Percentiles rank a stretch among this genome's conserved stretches.
Evolutionary conservation across 1,140 invertebrate genomes (phyloP).

Genomic region (Pogonus chalceus): DNA sequence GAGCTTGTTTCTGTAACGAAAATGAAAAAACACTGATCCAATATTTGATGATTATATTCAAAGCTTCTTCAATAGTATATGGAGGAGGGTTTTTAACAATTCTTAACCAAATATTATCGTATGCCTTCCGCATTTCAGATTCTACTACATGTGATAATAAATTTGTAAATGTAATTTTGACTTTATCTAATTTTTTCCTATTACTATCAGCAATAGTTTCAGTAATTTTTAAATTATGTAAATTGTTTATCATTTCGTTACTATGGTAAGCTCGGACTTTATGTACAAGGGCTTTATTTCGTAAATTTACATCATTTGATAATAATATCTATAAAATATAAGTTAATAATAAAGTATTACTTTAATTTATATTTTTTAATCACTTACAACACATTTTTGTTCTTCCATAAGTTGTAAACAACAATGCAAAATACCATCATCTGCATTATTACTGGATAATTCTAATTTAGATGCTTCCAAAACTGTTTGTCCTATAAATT

Average conservation of each 20-base stretch:
- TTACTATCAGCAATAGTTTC: background rate
- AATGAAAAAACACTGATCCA: constrained; percentile 2
- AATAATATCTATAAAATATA: background rate
- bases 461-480: background rate
- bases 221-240: background rate
- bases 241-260: background rate
- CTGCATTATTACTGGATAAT: background rate
- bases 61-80: background rate
- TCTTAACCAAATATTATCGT: background rate
- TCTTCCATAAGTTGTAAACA: background rate
- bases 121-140: background rate
- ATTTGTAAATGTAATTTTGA: background rate
- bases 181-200: background rate
- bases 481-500: background rate
- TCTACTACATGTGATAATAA: background rate
- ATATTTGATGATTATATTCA: background rate
- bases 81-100: background rate
- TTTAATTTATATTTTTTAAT: background rate
- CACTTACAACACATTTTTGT: background rate
- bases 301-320: constrained; percentile 4
- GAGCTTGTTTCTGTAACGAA: background rate
- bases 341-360: background rate
- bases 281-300: background rate
- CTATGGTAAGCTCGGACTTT: background rate
- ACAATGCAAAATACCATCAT: background rate